Percentiles rank a stretch among this genome's conserved stretches.
Evolutionary conservation across 1,140 invertebrate species (phyloP).

Genomic region (Drosophila willistoni): DNA sequence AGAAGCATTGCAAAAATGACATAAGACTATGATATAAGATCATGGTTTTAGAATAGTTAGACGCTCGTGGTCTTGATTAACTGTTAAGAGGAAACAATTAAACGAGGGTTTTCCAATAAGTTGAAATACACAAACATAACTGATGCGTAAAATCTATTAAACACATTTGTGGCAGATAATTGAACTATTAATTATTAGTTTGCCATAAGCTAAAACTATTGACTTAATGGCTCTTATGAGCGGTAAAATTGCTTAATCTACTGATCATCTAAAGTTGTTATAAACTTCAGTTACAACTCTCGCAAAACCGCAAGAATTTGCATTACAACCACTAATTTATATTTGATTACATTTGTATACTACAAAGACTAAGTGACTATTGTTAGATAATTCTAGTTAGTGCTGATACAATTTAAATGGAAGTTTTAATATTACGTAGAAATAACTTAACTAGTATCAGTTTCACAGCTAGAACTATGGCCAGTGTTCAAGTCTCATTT

Average conservation of each 20-base stretch:
- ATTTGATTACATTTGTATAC: not conserved
- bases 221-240: too few relatives aligned
- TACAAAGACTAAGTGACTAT: not conserved
- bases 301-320: not conserved
- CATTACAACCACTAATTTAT: not conserved
- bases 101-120: not conserved
- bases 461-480: too few relatives aligned
- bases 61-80: conserved; percentile 2
- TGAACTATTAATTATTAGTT: not conserved
- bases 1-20: not conserved
- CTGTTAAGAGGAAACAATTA: not conserved
- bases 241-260: too few relatives aligned
- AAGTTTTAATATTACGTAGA: not conserved
- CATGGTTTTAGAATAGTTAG: not conserved
- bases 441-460: not conserved
- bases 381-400: not conserved
- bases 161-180: not conserved
- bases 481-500: not conserved
- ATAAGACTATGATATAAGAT: conserved; percentile 2
- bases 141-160: not conserved
- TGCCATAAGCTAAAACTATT: not conserved
- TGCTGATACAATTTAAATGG: not conserved
- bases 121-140: not conserved
- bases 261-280: not conserved
- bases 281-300: not conserved